These are phyloP conservation scores for Amphipoea oculea DNA, from an alignment of 2,888 invertebrate species.

Conservation along the genomic window DNA sequence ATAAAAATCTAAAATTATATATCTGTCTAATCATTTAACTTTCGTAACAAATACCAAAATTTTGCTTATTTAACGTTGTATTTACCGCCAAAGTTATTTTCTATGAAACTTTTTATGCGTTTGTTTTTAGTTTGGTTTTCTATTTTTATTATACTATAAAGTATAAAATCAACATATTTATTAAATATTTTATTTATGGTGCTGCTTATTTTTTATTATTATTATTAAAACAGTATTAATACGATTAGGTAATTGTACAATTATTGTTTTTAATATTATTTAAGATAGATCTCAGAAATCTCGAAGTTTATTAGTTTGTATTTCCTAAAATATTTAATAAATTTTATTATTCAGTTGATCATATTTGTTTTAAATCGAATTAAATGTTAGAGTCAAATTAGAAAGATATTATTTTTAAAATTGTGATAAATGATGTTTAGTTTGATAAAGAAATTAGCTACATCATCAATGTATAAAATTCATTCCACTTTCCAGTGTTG, in stretches of 20 bases:
- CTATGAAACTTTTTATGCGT: constrained; percentile 33
- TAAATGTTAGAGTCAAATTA: constrained; percentile 57
- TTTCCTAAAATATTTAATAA: constrained; percentile 49
- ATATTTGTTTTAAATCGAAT: constrained; percentile 57
- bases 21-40: constrained; percentile 24
- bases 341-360: constrained; percentile 54
- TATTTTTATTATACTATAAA: too few relatives aligned
- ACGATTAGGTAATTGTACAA: constrained; percentile 69
- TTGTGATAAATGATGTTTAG: constrained; percentile 70
- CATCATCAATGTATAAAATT: constrained; percentile 64
- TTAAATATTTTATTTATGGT: constrained; percentile 58
- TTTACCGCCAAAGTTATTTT: constrained; percentile 56
- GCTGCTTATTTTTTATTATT: constrained; percentile 67
- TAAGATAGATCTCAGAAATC: constrained; percentile 63
- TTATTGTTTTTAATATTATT: constrained; percentile 72
- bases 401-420: constrained; percentile 61
- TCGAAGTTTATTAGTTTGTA: constrained; percentile 59
- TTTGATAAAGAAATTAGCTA: constrained; percentile 59
- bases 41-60: constrained; percentile 35
- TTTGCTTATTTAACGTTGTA: constrained; percentile 36
- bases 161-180: too few relatives aligned
- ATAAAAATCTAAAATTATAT: constrained; percentile 6
- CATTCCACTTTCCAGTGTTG: constrained; percentile 69
- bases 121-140: constrained; percentile 34
- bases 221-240: constrained; percentile 81